Percentiles rank a stretch among this genome's conserved stretches.
Conservation (phyloP, 2,797 vertebrate species). For the Sciaenops ocellatus region DNA sequence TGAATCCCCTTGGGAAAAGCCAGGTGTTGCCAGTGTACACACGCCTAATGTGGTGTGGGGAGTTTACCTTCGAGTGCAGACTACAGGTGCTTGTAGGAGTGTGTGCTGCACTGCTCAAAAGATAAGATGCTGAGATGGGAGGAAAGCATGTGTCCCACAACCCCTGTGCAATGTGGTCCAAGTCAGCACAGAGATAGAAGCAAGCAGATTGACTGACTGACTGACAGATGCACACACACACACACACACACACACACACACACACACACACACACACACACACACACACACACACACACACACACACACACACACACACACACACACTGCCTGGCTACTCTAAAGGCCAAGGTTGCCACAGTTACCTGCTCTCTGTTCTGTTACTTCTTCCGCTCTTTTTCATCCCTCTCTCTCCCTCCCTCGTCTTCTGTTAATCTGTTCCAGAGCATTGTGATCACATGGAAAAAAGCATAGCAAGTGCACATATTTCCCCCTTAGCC, state of each 20-base stretch:
- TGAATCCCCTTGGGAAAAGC: conserved; percentile 75
- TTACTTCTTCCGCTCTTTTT: conserved; percentile 67
- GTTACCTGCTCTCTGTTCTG: conserved; percentile 77
- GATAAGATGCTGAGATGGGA: conserved; percentile 74
- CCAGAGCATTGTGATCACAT: conserved; percentile 83
- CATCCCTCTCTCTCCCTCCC: conserved; percentile 66
- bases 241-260: conserved; percentile 26
- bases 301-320: conserved; percentile 32
- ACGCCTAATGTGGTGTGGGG: conserved; percentile 76
- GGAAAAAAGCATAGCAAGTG: conserved; percentile 85
- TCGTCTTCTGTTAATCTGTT: conserved; percentile 79
- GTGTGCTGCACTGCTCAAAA: conserved; percentile 50
- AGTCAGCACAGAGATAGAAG: conserved; percentile 26
- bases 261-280: conserved; percentile 24
- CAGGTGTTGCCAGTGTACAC: conserved; percentile 82
- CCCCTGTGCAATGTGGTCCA: conserved; percentile 22
- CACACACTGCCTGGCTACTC: conserved; percentile 39
- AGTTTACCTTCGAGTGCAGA: conserved; percentile 73
- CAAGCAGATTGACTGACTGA: conserved; percentile 30
- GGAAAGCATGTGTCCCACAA: conserved; percentile 43
- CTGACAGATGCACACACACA: conserved; percentile 27
- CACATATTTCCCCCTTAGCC: conserved; percentile 85
- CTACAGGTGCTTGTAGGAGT: conserved; percentile 79
- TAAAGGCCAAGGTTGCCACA: conserved; percentile 73
- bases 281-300: conserved; percentile 17